These are phyloP conservation scores for Tetragonisca angustula DNA, from an alignment of 2,888 invertebrate species.

Conservation along the genomic window DNA sequence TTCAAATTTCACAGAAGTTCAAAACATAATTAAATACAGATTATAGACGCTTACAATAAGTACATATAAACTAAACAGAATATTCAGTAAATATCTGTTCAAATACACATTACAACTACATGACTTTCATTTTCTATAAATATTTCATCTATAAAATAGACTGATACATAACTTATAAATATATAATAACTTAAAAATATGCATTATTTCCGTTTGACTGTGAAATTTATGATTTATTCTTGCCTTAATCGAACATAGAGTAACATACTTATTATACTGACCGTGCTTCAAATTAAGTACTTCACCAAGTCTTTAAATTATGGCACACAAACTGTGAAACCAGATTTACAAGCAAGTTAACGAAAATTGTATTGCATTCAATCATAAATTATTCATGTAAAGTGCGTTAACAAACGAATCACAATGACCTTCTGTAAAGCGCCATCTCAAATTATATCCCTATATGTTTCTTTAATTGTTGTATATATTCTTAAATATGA, in stretches of 20 bases:
- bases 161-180: too few relatives aligned
- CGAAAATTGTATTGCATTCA: slow-evolving; percentile 18
- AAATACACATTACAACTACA: background rate
- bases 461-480: background rate
- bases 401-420: slow-evolving; percentile 11
- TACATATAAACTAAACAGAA: background rate
- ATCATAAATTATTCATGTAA: slow-evolving; percentile 22
- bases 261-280: background rate
- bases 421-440: background rate
- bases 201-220: background rate
- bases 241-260: background rate
- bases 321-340: slow-evolving; percentile 21
- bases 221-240: background rate
- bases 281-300: slow-evolving; percentile 11
- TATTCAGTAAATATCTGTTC: background rate
- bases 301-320: slow-evolving; percentile 27
- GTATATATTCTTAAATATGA: background rate
- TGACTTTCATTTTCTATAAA: background rate
- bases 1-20: background rate
- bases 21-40: background rate
- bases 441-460: slow-evolving; percentile 21
- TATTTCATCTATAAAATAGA: slow-evolving; percentile 8
- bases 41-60: background rate
- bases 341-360: slow-evolving; percentile 18
- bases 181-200: background rate